These are phyloP conservation scores for Forpus xanthops DNA, from an alignment of 2,797 vertebrate species.

Conservation along the genomic window DNA sequence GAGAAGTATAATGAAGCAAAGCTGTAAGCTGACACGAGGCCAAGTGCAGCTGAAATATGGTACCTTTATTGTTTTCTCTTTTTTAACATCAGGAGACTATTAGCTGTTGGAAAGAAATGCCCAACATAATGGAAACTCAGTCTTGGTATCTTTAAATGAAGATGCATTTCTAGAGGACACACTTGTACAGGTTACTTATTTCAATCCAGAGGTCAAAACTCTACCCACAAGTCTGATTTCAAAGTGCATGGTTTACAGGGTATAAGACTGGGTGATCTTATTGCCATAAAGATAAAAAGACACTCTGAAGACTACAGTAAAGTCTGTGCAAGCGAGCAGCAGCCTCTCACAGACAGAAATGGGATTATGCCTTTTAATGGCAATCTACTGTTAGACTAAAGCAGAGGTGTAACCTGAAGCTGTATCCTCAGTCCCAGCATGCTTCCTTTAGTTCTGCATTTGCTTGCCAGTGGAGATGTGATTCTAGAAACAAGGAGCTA, in stretches of 20 bases:
- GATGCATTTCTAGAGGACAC: not conserved
- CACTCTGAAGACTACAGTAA: not conserved
- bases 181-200: not conserved
- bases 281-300: constrained; percentile 16
- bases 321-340: not conserved
- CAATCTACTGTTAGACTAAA: not conserved
- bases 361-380: not conserved
- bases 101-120: not conserved
- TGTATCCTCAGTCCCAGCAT: not conserved
- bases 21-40: not conserved
- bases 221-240: not conserved
- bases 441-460: not conserved
- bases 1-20: not conserved
- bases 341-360: not conserved
- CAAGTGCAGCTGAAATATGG: not conserved
- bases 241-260: not conserved
- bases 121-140: not conserved
- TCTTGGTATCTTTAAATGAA: not conserved
- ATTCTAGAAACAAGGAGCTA: not conserved
- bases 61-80: not conserved
- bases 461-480: not conserved
- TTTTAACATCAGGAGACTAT: not conserved
- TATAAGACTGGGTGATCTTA: not conserved
- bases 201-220: not conserved
- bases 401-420: not conserved